Conservation (phyloP, 1,140 invertebrate species). For the Leptopilina clavipes region DNA sequence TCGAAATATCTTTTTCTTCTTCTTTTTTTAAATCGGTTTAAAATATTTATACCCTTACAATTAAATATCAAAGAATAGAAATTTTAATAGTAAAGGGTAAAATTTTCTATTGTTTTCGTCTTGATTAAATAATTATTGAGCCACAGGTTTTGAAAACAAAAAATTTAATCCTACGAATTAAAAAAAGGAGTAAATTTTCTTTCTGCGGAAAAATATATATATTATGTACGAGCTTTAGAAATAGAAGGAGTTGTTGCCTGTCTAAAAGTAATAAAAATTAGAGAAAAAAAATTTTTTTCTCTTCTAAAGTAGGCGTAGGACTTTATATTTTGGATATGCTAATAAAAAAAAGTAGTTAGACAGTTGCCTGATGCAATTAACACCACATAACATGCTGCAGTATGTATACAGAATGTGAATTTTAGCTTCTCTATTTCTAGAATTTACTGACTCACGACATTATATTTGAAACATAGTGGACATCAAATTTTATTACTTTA, state of each 20-base stretch:
- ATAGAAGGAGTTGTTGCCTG: constrained; percentile 4
- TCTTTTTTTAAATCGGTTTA: neutral
- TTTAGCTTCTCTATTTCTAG: constrained; percentile 48
- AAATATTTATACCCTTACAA: too few relatives aligned
- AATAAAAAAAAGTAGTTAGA: constrained; percentile 24
- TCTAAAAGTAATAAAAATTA: neutral
- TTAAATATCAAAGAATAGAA: too few relatives aligned
- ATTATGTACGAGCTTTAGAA: neutral
- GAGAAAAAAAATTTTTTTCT: neutral
- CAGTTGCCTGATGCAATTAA: constrained; percentile 59
- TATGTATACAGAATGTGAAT: constrained; percentile 41
- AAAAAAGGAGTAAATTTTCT: too few relatives aligned
- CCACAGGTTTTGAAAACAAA: neutral
- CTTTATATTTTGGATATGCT: constrained; percentile 9
- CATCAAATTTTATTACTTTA: constrained; percentile 15
- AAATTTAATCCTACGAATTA: too few relatives aligned
- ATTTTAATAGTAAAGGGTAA: too few relatives aligned
- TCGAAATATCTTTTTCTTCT: neutral
- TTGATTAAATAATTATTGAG: too few relatives aligned
- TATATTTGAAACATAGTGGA: constrained; percentile 28
- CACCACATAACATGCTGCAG: constrained; percentile 56
- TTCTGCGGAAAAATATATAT: neutral
- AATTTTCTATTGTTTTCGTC: too few relatives aligned
- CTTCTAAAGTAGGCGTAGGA: neutral
- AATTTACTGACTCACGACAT: constrained; percentile 53